Evolutionary conservation across 2,888 invertebrate genomes (phyloP), one percentile per base, ranked within the genome.

Genomic region (Cetonia aurata): DNA sequence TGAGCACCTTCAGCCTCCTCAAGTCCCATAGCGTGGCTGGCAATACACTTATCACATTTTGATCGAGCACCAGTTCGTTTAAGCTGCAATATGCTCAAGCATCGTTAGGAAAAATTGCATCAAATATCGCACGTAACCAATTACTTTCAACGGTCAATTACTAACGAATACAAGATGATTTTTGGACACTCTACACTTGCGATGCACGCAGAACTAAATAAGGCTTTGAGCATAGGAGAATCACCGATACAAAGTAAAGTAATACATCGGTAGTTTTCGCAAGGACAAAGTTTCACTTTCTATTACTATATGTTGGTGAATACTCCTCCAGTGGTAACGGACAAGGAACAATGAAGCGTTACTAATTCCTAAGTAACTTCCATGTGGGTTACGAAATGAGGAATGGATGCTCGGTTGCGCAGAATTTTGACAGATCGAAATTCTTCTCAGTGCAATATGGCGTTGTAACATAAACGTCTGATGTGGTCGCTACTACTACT

Each of bases 21-120:
- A 93, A 85, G 73, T 87, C 86, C 76, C 89, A 87, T 78, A 90
- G 84, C 76, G 88, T 86, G 73, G 88, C 86, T 41, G 89, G 89
- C 77, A 93, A 79, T 57, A 89, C 88, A 77, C 87, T 88, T 76
- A 93, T 85, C 80, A 89, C 89, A 89, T 93, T 93, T 83, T 91
- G 89, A 85, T 91, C 92, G 77, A 92, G 85, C 76, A 90, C 88
- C 73, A 93, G 84, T 83, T 92, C 92, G 81, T 90, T 89, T 81
- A 93, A 85, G 81, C 93, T 93, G 86, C 50, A 87, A 56, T 15
- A 31, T 31, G n/a, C n/a, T 25, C 31, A 10, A 6, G 10, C 37
- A 56, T 17, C 37, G 15, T 17, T 17, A 17, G 25, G 25, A 25
- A 4, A 37, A 56, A 37, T 52, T 52, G 17, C 17, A 2, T 37